Percentiles rank a stretch among this genome's conserved stretches.
phyloP scores from a whole-genome alignment of 2,888 invertebrate genomes.

The Xestia c-nigrum region DNA sequence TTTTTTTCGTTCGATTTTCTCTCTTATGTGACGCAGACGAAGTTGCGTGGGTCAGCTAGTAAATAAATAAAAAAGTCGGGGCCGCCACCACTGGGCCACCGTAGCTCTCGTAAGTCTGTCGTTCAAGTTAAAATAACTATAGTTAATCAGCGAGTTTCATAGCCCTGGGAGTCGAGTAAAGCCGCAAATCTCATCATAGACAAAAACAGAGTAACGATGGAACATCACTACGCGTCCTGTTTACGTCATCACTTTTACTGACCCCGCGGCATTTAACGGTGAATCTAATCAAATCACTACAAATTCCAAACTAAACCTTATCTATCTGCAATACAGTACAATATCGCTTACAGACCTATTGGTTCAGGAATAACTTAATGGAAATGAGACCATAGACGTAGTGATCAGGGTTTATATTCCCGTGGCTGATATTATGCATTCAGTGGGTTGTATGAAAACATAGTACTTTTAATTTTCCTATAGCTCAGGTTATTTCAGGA shows the following conservation, averaged over 20 bases:
- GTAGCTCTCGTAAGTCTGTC: no score
- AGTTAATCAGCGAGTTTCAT: background rate
- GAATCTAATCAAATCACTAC: constrained; percentile 59
- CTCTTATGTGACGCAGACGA: no score
- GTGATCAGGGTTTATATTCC: constrained; percentile 25
- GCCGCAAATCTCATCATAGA: background rate
- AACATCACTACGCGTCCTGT: constrained; percentile 69
- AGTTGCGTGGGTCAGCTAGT: no score
- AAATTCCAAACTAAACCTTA: constrained; percentile 37
- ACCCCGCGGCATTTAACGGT: constrained; percentile 61
- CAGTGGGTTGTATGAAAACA: background rate
- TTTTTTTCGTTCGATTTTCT: no score
- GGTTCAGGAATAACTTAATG: constrained; percentile 8
- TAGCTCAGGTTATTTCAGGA: constrained; percentile 11
- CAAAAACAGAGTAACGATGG: constrained; percentile 46
- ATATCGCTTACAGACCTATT: background rate
- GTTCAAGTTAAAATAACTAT: no score
- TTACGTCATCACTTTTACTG: constrained; percentile 71
- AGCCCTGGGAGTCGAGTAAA: background rate
- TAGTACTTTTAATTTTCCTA: background rate
- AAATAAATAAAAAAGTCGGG: no score
- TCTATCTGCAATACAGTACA: background rate
- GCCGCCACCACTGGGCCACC: no score
- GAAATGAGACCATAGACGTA: background rate
- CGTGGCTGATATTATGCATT: constrained; percentile 12